A percentile compares a stretch with the other conserved stretches of the same genome.
These are phyloP conservation scores for Limosa lapponica DNA, from an alignment of 2,797 vertebrate species.

Conservation along the genomic window DNA sequence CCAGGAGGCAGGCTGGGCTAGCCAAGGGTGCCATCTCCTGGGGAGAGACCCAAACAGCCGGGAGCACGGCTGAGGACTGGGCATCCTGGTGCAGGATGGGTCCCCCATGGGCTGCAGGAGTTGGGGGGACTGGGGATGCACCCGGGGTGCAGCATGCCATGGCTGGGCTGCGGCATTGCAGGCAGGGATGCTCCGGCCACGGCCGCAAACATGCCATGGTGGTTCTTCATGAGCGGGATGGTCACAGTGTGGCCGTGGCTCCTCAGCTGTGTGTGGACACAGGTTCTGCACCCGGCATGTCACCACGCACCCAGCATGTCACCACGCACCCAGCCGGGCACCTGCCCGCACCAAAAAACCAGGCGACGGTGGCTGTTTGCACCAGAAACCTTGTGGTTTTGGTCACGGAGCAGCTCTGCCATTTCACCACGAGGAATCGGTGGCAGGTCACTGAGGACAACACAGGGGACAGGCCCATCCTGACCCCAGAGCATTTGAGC, in stretches of 20 bases:
- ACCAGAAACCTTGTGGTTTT: accelerated
- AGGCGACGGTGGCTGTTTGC: accelerated
- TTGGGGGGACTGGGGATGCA: background rate
- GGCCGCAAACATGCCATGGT: accelerated
- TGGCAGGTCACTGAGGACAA: background rate
- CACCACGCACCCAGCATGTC: accelerated
- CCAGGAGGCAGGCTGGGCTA: background rate
- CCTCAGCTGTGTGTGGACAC: background rate
- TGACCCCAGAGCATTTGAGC: accelerated
- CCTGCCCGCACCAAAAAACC: accelerated
- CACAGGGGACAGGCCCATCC: accelerated
- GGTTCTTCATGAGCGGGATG: accelerated
- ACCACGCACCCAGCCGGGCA: accelerated
- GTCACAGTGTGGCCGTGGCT: accelerated
- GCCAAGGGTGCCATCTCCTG: conserved; percentile 62
- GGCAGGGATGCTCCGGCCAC: accelerated
- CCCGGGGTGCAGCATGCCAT: background rate
- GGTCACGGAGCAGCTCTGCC: accelerated
- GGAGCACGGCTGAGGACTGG: background rate
- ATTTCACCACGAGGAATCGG: accelerated
- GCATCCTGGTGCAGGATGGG: accelerated
- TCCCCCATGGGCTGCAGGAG: background rate
- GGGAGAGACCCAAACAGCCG: background rate
- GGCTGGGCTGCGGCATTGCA: background rate
- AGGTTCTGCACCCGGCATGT: accelerated